phyloP scores from a whole-genome alignment of 92 coral and sea anemone genomes.

The Siderastrea radians region DNA sequence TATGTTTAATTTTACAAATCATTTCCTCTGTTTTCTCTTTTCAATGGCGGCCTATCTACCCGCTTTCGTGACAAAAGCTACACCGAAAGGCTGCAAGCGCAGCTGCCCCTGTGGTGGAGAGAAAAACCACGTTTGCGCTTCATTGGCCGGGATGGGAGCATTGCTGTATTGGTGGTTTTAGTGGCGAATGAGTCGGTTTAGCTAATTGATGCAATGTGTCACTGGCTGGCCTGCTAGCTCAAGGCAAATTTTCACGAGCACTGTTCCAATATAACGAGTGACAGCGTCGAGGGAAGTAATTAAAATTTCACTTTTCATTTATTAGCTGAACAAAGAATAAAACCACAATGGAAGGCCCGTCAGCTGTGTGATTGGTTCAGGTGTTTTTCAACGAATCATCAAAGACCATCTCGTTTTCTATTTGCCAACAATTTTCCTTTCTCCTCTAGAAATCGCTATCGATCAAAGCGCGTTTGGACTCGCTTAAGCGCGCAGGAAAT shows the following conservation, averaged over 20 bases:
- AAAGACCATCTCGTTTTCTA: conserved; percentile 30
- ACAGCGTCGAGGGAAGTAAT: conserved; percentile 89
- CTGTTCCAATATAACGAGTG: conserved; percentile 64
- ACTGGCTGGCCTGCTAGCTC: conserved; percentile 34
- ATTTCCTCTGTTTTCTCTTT: conserved; percentile 52
- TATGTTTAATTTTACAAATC: conserved; percentile 73
- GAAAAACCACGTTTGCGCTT: conserved; percentile 42
- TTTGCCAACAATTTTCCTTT: conserved; percentile 14
- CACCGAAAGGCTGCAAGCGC: conserved; percentile 32
- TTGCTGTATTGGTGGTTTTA: conserved; percentile 73
- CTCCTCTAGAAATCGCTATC: conserved; percentile 5
- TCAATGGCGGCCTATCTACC: conserved; percentile 40
- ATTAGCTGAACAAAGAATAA: conserved; percentile 75
- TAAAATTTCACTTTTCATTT: conserved; percentile 94
- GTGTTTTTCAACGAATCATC: conserved; percentile 55
- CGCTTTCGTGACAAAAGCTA: conserved; percentile 61
- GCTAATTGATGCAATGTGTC: conserved; percentile 59
- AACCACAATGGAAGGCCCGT: conserved; percentile 77
- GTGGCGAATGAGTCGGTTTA: conserved; percentile 60
- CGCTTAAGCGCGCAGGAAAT: conserved; percentile 12
- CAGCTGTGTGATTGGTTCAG: conserved; percentile 77
- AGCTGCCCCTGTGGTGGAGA: conserved; percentile 49
- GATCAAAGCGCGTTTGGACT: conserved; percentile 1
- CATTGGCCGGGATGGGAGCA: conserved; percentile 39
- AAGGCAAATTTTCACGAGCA: conserved; percentile 56